phyloP scores from a whole-genome alignment of 2,113 vertebrate genomes.

The Blennius ocellaris region DNA sequence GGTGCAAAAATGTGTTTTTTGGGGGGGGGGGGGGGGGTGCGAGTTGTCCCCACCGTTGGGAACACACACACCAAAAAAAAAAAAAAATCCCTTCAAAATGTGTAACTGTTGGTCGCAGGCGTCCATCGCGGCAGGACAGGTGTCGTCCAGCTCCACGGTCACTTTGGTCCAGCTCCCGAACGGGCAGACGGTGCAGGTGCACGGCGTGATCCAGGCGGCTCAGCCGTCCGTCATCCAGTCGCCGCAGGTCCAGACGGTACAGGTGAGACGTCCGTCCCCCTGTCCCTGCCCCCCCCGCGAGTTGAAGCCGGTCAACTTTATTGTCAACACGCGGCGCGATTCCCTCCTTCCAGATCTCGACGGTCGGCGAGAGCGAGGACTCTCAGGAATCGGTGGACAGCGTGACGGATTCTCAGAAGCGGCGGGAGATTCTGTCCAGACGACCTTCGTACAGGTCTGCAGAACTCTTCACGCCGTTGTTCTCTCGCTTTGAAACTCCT shows the following conservation, averaged over 20 bases:
- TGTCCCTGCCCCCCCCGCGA: too few species aligned
- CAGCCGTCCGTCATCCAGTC: constrained; percentile 99
- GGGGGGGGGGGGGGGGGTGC: too few species aligned
- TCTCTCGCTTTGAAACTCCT: too few species aligned
- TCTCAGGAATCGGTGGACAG: constrained; percentile 99
- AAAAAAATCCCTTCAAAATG: neutral
- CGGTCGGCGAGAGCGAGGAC: constrained; percentile 97
- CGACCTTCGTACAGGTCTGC: constrained; percentile 96
- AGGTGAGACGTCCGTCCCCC: constrained; percentile 89
- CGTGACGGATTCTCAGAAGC: constrained; percentile 96
- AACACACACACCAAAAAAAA: too few species aligned
- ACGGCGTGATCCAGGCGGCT: constrained; percentile 97
- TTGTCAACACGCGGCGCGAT: too few species aligned
- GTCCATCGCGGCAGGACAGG: constrained; percentile 91
- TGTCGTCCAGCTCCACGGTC: constrained; percentile 91
- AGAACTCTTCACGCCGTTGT: neutral
- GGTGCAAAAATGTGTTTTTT: too few species aligned
- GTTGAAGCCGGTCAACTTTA: too few species aligned
- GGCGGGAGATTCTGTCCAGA: constrained; percentile 97
- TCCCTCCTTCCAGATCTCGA: constrained; percentile 88
- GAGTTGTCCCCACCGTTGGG: too few species aligned
- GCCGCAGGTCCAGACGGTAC: constrained; percentile 96
- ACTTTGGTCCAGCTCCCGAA: constrained; percentile 97
- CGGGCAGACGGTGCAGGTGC: constrained; percentile 98
- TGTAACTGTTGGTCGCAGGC: constrained; percentile 79